Evolutionary conservation across 2,797 vertebrate genomes (phyloP).

Genomic region (Acanthopagrus latus): DNA sequence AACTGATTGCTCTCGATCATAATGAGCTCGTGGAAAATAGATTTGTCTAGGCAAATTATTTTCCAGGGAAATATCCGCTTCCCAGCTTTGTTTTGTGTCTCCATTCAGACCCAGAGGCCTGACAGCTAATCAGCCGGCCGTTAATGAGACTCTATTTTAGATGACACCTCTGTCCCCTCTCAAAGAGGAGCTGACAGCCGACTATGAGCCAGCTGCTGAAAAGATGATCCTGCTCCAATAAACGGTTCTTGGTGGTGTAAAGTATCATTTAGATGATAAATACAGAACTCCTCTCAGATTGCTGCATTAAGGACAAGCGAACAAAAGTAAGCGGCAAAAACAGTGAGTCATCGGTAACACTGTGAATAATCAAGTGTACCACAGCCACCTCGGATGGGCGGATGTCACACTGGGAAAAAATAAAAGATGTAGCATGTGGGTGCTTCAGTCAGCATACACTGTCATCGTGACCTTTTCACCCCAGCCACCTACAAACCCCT

Average conservation of each 20-base stretch:
- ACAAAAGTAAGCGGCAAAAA: conserved; percentile 49
- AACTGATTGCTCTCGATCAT: conserved; percentile 74
- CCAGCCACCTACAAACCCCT: conserved; percentile 53
- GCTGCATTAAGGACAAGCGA: conserved; percentile 23
- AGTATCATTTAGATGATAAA: conserved; percentile 40
- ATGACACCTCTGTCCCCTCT: conserved; percentile 30
- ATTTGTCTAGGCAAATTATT: conserved; percentile 76
- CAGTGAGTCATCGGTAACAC: conserved; percentile 68
- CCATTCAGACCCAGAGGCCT: conserved; percentile 60
- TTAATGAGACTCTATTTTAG: conserved; percentile 61
- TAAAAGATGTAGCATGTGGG: conserved; percentile 56
- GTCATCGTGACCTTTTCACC: conserved; percentile 60
- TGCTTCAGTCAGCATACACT: conserved; percentile 45
- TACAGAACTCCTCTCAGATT: conserved; percentile 37
- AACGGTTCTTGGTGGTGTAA: conserved; percentile 25
- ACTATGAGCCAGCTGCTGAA: conserved; percentile 7
- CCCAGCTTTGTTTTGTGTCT: conserved; percentile 41
- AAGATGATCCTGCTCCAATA: conserved; percentile 24
- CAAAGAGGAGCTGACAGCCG: conserved; percentile 26
- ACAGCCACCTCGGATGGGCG: conserved; percentile 59
- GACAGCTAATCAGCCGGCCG: conserved; percentile 60
- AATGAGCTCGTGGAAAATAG: conserved; percentile 76
- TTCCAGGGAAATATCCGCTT: conserved; percentile 75
- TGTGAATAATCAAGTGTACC: conserved; percentile 55
- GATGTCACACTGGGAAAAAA: conserved; percentile 56